Percentiles rank a stretch among this genome's conserved stretches.
These are phyloP conservation scores for Albula glossodonta DNA, from an alignment of 2,113 vertebrate genomes.

Conservation along the genomic window DNA sequence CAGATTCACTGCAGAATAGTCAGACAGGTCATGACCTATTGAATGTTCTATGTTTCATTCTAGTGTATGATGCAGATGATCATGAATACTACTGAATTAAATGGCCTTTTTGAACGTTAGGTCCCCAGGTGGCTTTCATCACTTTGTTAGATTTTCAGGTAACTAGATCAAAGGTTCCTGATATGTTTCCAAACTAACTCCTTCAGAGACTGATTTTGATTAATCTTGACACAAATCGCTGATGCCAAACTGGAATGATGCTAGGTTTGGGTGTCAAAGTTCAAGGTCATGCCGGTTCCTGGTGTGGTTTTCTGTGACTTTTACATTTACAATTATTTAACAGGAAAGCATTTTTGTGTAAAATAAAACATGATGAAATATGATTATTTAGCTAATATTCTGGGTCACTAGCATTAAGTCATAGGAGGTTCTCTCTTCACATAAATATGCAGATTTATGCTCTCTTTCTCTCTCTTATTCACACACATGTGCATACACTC, in stretches of 20 bases:
- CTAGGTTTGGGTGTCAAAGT: background rate
- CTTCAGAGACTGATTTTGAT: background rate
- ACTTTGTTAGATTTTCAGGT: background rate
- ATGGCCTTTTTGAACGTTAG: background rate
- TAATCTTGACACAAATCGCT: background rate
- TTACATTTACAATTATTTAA: too few species aligned
- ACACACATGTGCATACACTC: background rate
- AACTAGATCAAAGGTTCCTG: background rate
- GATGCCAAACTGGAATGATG: background rate
- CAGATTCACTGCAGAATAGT: background rate
- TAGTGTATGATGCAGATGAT: background rate
- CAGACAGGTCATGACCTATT: background rate
- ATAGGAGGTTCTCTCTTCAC: background rate
- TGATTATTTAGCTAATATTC: background rate
- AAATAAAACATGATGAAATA: too few species aligned
- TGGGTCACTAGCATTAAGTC: background rate
- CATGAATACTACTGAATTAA: background rate
- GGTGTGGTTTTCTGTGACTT: background rate
- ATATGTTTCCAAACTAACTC: background rate
- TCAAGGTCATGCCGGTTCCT: background rate
- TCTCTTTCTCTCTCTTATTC: background rate
- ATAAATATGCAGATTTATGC: background rate
- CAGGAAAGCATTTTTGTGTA: background rate
- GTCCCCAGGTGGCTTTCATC: background rate
- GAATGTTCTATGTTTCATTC: background rate